These are phyloP conservation scores for Mesoclemmys tuberculata DNA, from an alignment of 2,113 vertebrate species.

Conservation along the genomic window DNA sequence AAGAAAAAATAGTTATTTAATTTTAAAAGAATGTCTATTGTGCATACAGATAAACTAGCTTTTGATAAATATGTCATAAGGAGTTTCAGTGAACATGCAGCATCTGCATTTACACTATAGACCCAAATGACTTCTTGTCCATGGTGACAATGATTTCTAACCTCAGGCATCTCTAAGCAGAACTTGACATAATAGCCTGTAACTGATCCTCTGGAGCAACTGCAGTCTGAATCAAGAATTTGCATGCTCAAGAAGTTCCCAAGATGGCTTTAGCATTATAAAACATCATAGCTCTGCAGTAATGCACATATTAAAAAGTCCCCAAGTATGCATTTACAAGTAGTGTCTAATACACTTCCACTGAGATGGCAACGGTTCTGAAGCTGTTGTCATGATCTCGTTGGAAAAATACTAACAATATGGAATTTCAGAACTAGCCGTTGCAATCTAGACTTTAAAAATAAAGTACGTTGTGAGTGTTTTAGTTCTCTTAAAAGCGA, in stretches of 20 bases:
- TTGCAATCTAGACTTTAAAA: background rate
- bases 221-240: background rate
- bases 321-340: background rate
- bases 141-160: background rate
- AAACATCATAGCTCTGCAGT: background rate
- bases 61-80: conserved; percentile 30
- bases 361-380: background rate
- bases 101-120: background rate
- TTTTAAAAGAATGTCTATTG: conserved; percentile 6
- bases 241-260: background rate
- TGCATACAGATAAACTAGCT: background rate
- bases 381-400: background rate
- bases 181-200: background rate
- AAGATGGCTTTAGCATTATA: background rate
- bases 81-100: background rate
- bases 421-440: rapidly evolving
- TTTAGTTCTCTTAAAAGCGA: background rate
- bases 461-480: background rate
- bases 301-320: background rate
- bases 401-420: background rate
- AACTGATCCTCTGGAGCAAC: background rate
- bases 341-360: background rate
- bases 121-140: background rate
- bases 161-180: background rate
- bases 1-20: background rate